Evolutionary conservation across 2,797 vertebrate genomes (phyloP).

Genomic region (Mus caroli): DNA sequence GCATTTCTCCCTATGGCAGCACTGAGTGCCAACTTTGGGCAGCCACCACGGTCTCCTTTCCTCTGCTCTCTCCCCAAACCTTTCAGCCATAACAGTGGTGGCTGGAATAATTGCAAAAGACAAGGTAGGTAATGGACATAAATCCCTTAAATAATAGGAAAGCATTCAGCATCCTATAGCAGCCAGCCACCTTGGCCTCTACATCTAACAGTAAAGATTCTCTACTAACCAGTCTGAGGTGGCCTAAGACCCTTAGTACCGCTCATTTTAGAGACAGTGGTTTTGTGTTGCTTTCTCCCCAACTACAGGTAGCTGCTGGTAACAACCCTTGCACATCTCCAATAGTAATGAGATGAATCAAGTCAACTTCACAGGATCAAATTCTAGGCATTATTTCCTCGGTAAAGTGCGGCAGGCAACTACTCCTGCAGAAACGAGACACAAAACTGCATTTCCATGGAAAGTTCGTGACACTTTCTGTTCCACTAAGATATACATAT

Average conservation of each 20-base stretch:
- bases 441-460: neutral
- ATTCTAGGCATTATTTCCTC: neutral
- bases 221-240: neutral
- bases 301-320: neutral
- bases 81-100: neutral
- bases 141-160: neutral
- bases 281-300: neutral
- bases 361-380: neutral
- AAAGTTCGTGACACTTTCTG: neutral
- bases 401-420: neutral
- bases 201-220: neutral
- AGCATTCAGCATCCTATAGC: neutral
- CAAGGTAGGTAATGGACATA: neutral
- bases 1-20: neutral
- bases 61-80: neutral
- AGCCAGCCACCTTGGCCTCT: neutral
- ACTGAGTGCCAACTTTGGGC: neutral
- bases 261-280: neutral
- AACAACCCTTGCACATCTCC: neutral
- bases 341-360: neutral
- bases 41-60: neutral
- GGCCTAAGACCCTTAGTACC: neutral
- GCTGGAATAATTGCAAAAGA: slow-evolving; percentile 4
- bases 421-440: neutral
- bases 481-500: neutral